phyloP scores from a whole-genome alignment of 2,888 invertebrate species.

The Meloe dianella region DNA sequence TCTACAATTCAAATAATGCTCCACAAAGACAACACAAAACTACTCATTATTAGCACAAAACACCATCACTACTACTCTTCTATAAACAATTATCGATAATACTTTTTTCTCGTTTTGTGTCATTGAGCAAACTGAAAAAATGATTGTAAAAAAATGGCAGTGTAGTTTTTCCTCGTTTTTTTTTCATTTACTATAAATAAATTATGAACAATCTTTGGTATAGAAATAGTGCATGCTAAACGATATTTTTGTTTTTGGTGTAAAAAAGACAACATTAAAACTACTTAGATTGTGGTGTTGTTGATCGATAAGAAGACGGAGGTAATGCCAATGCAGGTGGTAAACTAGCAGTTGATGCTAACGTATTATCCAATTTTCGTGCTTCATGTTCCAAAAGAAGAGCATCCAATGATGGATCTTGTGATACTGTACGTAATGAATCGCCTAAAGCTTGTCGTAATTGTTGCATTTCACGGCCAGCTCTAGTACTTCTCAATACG shows the following conservation, averaged over 20 bases:
- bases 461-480: constrained; percentile 89
- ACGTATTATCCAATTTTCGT: constrained; percentile 70
- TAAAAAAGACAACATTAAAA: too few relatives aligned
- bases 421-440: constrained; percentile 78
- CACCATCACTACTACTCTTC: constrained; percentile 1
- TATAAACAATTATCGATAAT: neutral
- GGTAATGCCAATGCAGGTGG: constrained; percentile 59
- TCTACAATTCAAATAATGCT: neutral
- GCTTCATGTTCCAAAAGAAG: constrained; percentile 90
- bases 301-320: constrained; percentile 51
- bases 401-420: constrained; percentile 87
- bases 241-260: too few relatives aligned
- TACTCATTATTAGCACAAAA: neutral
- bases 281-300: constrained; percentile 54
- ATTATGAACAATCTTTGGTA: constrained; percentile 28
- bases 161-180: constrained; percentile 12
- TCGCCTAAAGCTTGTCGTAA: constrained; percentile 79
- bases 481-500: constrained; percentile 82
- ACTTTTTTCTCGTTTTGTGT: constrained; percentile 3
- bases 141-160: constrained; percentile 29
- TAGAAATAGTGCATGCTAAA: constrained; percentile 24
- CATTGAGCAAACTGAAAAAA: constrained; percentile 21
- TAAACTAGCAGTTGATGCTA: constrained; percentile 67
- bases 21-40: constrained; percentile 8
- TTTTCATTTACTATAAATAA: constrained; percentile 5